Evolutionary conservation across 2,888 invertebrate genomes (phyloP).

Genomic region (Orthosia gothica): DNA sequence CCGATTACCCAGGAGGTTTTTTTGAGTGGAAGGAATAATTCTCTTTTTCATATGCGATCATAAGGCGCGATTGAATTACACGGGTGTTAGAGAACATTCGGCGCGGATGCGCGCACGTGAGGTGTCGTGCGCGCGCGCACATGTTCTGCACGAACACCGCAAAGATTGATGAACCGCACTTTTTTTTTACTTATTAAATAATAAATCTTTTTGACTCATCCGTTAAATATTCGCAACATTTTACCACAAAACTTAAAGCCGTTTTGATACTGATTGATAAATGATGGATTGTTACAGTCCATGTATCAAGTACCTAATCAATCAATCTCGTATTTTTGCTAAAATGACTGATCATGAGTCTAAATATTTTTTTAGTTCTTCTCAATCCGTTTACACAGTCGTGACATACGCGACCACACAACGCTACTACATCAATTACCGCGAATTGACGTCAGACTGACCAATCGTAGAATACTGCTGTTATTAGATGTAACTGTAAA

Average conservation of each 20-base stretch:
- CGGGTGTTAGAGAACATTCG: conserved; percentile 82
- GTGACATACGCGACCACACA: conserved; percentile 53
- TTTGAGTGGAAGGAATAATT: conserved; percentile 68
- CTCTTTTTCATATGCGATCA: conserved; percentile 69
- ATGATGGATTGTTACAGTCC: conserved; percentile 29
- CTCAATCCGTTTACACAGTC: conserved; percentile 29
- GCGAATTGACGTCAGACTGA: conserved; percentile 70
- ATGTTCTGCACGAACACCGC: conserved; percentile 68
- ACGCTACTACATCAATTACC: conserved; percentile 66
- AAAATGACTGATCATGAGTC: conserved; percentile 22
- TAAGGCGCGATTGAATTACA: conserved; percentile 81
- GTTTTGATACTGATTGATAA: conserved; percentile 46
- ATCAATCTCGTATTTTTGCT: conserved; percentile 43
- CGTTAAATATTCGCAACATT: conserved; percentile 40
- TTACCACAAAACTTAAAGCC: conserved; percentile 39
- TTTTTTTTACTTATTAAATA: conserved; percentile 55
- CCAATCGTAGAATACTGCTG: conserved; percentile 72
- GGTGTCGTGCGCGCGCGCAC: conserved; percentile 64
- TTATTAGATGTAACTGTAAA: conserved; percentile 84
- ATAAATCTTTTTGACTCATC: conserved; percentile 53
- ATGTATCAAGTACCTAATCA: conserved; percentile 29
- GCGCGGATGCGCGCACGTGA: conserved; percentile 75
- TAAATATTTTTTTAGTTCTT: conserved; percentile 27
- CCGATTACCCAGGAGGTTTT: conserved; percentile 67
- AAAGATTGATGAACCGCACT: conserved; percentile 69